Evolutionary conservation across 2,888 invertebrate genomes (phyloP).

Genomic region (Drosophila austrosaltans): DNA sequence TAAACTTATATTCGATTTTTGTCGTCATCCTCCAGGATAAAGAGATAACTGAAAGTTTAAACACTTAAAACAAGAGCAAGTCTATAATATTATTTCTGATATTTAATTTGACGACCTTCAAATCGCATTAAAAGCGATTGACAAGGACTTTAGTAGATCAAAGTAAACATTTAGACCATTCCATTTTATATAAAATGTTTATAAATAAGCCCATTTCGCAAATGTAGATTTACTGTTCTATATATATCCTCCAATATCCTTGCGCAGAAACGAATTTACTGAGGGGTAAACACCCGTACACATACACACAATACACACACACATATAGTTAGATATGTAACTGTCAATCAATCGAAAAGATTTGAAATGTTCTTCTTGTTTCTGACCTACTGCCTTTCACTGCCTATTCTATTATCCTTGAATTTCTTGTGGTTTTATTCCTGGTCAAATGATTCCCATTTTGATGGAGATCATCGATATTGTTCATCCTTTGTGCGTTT

Average conservation of each 20-base stretch:
- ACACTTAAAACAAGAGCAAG: no score
- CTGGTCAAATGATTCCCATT: slow-evolving; percentile 75
- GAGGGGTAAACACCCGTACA: not conserved
- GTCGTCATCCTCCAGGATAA: no score
- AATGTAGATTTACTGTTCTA: not conserved
- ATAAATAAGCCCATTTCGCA: not conserved
- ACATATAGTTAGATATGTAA: slow-evolving; percentile 35
- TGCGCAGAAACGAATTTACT: not conserved
- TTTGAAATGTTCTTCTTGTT: slow-evolving; percentile 47
- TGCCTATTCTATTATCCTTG: slow-evolving; percentile 21
- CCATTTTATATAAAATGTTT: no score
- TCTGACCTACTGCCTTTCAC: slow-evolving; percentile 64
- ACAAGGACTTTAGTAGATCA: no score
- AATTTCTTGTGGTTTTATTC: slow-evolving; percentile 75
- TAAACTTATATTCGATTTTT: no score
- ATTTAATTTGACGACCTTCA: no score
- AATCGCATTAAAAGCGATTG: no score
- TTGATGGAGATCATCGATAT: slow-evolving; percentile 64
- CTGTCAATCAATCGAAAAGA: slow-evolving; percentile 70
- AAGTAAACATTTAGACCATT: no score
- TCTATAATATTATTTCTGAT: no score
- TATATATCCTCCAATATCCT: not conserved
- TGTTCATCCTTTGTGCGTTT: slow-evolving; percentile 51
- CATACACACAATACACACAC: not conserved
- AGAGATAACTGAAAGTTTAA: no score